phyloP scores from a whole-genome alignment of 2,888 invertebrate genomes.

The Drosophila nr. fundita region DNA sequence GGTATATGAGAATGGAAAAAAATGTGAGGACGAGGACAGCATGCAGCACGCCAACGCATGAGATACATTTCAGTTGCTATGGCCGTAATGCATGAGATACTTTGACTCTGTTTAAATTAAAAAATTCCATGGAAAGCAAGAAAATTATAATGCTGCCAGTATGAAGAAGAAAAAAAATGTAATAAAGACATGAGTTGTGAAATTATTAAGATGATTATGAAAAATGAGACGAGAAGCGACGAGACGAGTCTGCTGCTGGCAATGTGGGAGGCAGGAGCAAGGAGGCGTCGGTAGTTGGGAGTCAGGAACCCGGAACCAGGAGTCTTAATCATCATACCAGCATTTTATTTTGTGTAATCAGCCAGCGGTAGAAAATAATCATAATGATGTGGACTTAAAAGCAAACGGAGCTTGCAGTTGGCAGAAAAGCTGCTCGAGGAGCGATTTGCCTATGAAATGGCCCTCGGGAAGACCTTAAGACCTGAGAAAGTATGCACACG shows the following conservation, averaged over 20 bases:
- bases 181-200: slow-evolving; percentile 78
- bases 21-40: slow-evolving; percentile 7
- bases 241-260: slow-evolving; percentile 5
- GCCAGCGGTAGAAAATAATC: slow-evolving; percentile 19
- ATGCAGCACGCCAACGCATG: slow-evolving; percentile 63
- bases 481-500: slow-evolving; percentile 5
- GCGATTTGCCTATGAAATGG: slow-evolving; percentile 22
- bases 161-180: slow-evolving; percentile 51
- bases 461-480: slow-evolving; percentile 14
- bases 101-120: slow-evolving; percentile 70
- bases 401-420: slow-evolving; percentile 30
- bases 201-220: slow-evolving; percentile 78
- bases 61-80: slow-evolving; percentile 60
- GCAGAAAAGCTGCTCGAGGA: slow-evolving; percentile 28
- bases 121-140: slow-evolving; percentile 69
- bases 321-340: no score
- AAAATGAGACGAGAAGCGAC: slow-evolving; percentile 39
- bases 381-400: slow-evolving; percentile 24
- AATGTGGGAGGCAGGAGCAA: slow-evolving; percentile 7
- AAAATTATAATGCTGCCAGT: slow-evolving; percentile 66
- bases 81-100: slow-evolving; percentile 64
- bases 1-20: neutral
- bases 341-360: slow-evolving; percentile 17
- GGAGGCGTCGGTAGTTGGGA: neutral
- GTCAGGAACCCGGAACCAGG: neutral